Evolutionary conservation across 2,888 invertebrate genomes (phyloP).

Genomic region (Cordilura impudica): DNA sequence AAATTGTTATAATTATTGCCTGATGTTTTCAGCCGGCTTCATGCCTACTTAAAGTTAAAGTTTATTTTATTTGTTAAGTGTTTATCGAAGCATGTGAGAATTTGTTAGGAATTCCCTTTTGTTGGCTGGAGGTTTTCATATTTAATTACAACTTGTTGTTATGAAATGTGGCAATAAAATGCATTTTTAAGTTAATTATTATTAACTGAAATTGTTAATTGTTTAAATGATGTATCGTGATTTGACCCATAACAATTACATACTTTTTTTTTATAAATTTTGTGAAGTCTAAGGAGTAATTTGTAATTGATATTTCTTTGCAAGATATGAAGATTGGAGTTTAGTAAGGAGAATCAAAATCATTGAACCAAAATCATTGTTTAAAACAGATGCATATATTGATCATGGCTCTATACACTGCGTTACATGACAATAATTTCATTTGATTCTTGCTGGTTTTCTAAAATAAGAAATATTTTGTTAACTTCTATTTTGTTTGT

Average conservation of each 20-base stretch:
- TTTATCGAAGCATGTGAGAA: conserved; percentile 56
- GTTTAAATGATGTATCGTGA: conserved; percentile 60
- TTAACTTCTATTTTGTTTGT: no score
- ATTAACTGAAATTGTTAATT: conserved; percentile 52
- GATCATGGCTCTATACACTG: no score
- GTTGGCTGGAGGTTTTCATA: conserved; percentile 7
- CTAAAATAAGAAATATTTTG: no score
- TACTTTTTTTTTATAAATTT: no score
- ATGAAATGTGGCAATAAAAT: conserved; percentile 41
- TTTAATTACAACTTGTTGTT: conserved; percentile 51
- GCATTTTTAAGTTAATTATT: conserved; percentile 49
- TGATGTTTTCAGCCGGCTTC: conserved; percentile 26
- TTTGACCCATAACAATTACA: conserved; percentile 58
- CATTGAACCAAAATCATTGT: no score
- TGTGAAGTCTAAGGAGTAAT: conserved; percentile 30
- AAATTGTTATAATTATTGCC: conserved; percentile 62
- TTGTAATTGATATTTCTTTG: conserved; percentile 55
- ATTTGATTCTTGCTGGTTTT: no score
- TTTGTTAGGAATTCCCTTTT: conserved; percentile 60
- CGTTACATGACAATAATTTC: no score
- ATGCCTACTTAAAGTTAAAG: conserved; percentile 1
- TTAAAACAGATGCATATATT: no score
- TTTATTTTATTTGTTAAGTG: conserved; percentile 3
- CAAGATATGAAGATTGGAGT: no score
- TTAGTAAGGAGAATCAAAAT: no score